Evolutionary conservation across 2,888 invertebrate species (phyloP).

Genomic region (Zygothrica quintamaculata): DNA sequence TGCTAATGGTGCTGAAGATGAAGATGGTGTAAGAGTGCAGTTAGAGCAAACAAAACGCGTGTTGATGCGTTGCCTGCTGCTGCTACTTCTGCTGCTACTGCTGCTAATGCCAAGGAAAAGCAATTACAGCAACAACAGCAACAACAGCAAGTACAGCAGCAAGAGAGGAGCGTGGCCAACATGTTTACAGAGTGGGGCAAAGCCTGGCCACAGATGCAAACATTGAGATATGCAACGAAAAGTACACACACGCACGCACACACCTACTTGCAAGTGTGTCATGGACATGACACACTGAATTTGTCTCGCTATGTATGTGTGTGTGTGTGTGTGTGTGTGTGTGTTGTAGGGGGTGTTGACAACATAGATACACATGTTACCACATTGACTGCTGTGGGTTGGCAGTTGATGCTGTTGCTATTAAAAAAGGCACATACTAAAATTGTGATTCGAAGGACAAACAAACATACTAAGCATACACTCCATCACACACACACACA

Average conservation of each 20-base stretch:
- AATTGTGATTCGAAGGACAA: slow-evolving; percentile 75
- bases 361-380: slow-evolving; percentile 70
- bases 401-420: slow-evolving; percentile 36
- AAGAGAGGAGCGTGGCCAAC: slow-evolving; percentile 27
- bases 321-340: slow-evolving; percentile 28
- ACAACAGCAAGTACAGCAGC: slow-evolving; percentile 10
- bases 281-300: slow-evolving; percentile 62
- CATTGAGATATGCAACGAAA: slow-evolving; percentile 74
- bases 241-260: slow-evolving; percentile 42
- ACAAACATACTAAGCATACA: slow-evolving; percentile 65
- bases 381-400: slow-evolving; percentile 17
- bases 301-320: slow-evolving; percentile 33
- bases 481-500: slow-evolving; percentile 13
- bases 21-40: slow-evolving; percentile 35
- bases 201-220: slow-evolving; percentile 65
- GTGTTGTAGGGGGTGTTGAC: slow-evolving; percentile 37
- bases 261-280: slow-evolving; percentile 64
- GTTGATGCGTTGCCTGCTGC: slow-evolving; percentile 62
- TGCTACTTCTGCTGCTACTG: too few species aligned
- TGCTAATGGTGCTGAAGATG: too few species aligned
- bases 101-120: slow-evolving; percentile 17
- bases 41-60: slow-evolving; percentile 65
- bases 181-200: slow-evolving; percentile 56
- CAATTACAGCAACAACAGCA: slow-evolving; percentile 18
- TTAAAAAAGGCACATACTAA: slow-evolving; percentile 71